Evolutionary conservation across 2,797 vertebrate genomes (phyloP), one percentile per base, ranked within the genome.

Genomic region (Rhinatrema bivittatum): DNA sequence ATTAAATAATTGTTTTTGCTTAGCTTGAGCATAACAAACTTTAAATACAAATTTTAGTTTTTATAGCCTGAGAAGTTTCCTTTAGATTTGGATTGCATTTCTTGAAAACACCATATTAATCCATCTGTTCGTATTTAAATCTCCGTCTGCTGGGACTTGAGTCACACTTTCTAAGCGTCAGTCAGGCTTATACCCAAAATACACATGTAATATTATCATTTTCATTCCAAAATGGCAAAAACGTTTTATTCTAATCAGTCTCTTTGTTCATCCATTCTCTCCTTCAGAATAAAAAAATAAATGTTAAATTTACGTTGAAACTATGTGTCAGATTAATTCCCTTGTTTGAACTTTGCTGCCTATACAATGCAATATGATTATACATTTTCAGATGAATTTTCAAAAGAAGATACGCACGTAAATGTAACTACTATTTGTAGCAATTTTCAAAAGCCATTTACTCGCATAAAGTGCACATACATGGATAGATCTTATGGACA

Each of bases 61-160:
- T 32, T n/a, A n/a, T 53, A 55, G 24, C 38, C 17, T 8, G 34
- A 24, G 20, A 33, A 43, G 21, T 35, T 67, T 54, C 29, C 50
- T 58, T 56, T 51, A 51, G 7, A 0, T 58, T 69, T 56, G 17
- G 25, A 56, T 56, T 61, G 42, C 26, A 19, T 33, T 46, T 15
- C 37, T 42, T 30, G 46, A 44, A 60, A 68, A 56, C n/a, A 39
- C 29, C 53, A 50, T 66, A 63, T 65, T 52, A 61, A 37, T 39
- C 42, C 50, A 49, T 65, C 57, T 72, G 55, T 59, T 68, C 23
- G 0, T 12, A 36, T 69, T 62, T 65, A 29, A 58, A 53, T 64
- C 56, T 42, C 7, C 58, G 11, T 60, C 54, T 67, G 26, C 30
- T 53, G 65, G 45, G 46, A 68, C 9, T 53, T 29, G 26, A 9